phyloP scores from a whole-genome alignment of 2,113 vertebrate species.

The Anoura caudifer region DNA sequence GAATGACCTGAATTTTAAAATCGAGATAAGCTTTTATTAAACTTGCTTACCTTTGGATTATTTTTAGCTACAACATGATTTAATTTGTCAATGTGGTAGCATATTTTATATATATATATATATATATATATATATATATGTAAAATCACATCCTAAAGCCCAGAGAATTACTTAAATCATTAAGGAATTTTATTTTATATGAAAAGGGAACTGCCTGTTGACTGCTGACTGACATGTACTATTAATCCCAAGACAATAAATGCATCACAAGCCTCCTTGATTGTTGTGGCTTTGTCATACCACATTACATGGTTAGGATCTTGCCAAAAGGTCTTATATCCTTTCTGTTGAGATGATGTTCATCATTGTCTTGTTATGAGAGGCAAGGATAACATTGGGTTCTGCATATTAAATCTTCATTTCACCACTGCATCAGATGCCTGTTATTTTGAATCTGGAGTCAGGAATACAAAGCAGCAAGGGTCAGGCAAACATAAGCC shows the following conservation, averaged over 20 bases:
- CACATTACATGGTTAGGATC: neutral
- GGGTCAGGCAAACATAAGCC: neutral
- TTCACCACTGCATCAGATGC: neutral
- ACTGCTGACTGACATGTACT: conserved; percentile 50
- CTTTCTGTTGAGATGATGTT: neutral
- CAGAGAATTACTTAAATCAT: conserved; percentile 36
- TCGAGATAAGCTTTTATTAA: conserved; percentile 57
- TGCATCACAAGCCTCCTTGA: neutral
- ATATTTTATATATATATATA: conserved; percentile 7
- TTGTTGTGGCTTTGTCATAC: neutral
- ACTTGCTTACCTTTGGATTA: neutral
- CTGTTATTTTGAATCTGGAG: neutral
- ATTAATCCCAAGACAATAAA: conserved; percentile 65
- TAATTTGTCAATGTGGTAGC: neutral
- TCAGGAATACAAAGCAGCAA: neutral
- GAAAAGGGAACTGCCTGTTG: conserved; percentile 43
- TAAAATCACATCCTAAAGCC: conserved; percentile 17
- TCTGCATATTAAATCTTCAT: neutral
- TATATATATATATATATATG: too few species aligned
- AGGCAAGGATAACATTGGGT: neutral
- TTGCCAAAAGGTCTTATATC: conserved; percentile 26
- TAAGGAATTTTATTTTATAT: conserved; percentile 60
- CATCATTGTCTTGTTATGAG: neutral
- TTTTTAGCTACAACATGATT: conserved; percentile 51
- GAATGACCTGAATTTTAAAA: conserved; percentile 23